Conservation (phyloP, 2,888 invertebrate genomes). For the Leuctra nigra region DNA sequence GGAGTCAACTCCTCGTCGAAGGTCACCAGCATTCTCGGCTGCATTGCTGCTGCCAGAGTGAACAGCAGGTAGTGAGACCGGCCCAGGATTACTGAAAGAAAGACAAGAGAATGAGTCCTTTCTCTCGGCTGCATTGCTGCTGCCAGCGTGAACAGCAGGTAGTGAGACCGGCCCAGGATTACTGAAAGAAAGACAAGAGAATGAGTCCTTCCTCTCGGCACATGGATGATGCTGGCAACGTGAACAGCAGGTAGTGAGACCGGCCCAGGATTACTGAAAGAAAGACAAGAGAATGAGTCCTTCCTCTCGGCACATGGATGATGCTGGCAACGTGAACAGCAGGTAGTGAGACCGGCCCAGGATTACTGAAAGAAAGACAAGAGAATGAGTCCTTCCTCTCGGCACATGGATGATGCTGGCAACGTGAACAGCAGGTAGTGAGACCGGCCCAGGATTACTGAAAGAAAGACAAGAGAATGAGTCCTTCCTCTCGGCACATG, state of each 20-base stretch:
- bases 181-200: too few species aligned
- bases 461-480: too few species aligned
- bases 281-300: too few species aligned
- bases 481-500: too few species aligned
- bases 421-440: slow-evolving; percentile 54
- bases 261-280: slow-evolving; percentile 43
- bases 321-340: slow-evolving; percentile 51
- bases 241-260: slow-evolving; percentile 53
- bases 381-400: too few species aligned
- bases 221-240: too few species aligned
- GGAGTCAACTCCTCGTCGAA: slow-evolving; percentile 53
- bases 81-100: slow-evolving; percentile 41
- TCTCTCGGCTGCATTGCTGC: slow-evolving; percentile 58
- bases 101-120: too few species aligned
- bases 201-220: too few species aligned
- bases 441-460: slow-evolving; percentile 46
- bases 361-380: slow-evolving; percentile 37
- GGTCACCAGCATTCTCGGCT: slow-evolving; percentile 55
- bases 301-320: too few species aligned
- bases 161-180: too few species aligned
- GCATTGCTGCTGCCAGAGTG: slow-evolving; percentile 53
- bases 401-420: slow-evolving; percentile 51
- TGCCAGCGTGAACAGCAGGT: too few species aligned
- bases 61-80: slow-evolving; percentile 54
- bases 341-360: slow-evolving; percentile 53